Evolutionary conservation across 64 coral and sea anemone species (phyloP).

Genomic region (Porites australiensis): DNA sequence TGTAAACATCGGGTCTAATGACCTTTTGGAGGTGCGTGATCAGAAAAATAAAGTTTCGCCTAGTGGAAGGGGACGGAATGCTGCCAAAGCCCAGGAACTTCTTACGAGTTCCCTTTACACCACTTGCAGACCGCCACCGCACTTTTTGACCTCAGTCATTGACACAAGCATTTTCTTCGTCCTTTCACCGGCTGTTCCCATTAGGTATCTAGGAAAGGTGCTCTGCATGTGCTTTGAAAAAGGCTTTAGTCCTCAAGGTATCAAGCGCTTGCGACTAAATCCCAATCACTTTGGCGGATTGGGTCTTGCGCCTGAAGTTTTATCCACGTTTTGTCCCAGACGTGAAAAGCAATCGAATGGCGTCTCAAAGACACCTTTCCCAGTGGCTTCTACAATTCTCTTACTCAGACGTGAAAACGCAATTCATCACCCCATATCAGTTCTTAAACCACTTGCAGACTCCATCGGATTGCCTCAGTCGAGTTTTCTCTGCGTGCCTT

Average conservation of each 20-base stretch:
- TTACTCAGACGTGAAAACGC: conserved; percentile 87
- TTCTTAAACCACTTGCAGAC: conserved; percentile 59
- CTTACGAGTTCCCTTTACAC: conserved; percentile 29
- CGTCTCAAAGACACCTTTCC: neutral
- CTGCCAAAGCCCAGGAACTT: neutral
- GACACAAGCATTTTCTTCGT: conserved; percentile 74
- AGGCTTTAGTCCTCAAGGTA: conserved; percentile 78
- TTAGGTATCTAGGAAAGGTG: conserved; percentile 68
- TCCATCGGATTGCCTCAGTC: conserved; percentile 54
- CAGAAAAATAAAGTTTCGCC: neutral
- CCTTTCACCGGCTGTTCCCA: conserved; percentile 81
- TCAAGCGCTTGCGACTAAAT: conserved; percentile 67
- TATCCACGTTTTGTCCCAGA: conserved; percentile 73
- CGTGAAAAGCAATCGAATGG: conserved; percentile 28
- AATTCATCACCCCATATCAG: conserved; percentile 62
- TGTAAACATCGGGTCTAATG: conserved; percentile 65
- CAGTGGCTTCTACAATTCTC: conserved; percentile 70
- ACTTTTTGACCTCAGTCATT: conserved; percentile 72
- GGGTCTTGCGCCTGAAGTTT: conserved; percentile 74
- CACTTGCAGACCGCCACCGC: conserved; percentile 62
- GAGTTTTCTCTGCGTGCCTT: conserved; percentile 67
- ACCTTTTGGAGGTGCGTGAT: neutral
- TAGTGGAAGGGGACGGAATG: neutral
- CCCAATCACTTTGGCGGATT: conserved; percentile 58
- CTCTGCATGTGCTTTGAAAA: conserved; percentile 65